phyloP scores from a whole-genome alignment of 53 echinoderm and acorn worm species.

The Zoroaster sp. region DNA sequence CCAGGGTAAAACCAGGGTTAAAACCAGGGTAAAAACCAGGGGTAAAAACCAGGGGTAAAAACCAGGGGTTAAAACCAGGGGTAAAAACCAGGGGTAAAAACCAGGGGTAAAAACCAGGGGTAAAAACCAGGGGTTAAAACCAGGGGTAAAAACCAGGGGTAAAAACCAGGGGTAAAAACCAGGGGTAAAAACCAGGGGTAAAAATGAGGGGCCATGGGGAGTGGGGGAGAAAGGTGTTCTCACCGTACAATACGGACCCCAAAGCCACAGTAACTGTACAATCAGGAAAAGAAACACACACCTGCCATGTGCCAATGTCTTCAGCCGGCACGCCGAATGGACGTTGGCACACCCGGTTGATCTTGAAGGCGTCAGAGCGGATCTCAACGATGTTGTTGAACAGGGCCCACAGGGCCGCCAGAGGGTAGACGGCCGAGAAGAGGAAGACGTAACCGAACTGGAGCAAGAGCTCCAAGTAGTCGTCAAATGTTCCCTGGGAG shows the following conservation, averaged over 20 bases:
- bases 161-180: not conserved
- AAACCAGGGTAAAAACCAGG: no score
- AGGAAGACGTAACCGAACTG: constrained; percentile 99
- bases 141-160: not conserved
- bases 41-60: no score
- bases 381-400: constrained; percentile 96
- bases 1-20: no score
- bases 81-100: no score
- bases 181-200: no score
- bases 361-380: constrained; percentile 95
- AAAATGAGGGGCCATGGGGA: no score
- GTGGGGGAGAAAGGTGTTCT: not conserved
- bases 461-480: constrained; percentile 98
- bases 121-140: not conserved
- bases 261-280: not conserved
- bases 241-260: not conserved
- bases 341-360: constrained; percentile 86
- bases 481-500: constrained; percentile 94
- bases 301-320: constrained; percentile 99
- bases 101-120: no score
- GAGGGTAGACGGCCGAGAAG: constrained; percentile 96
- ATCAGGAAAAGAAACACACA: not conserved
- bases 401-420: constrained; percentile 89
- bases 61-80: no score
- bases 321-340: constrained; percentile 87